A percentile compares a stretch with the other conserved stretches of the same genome.
phyloP scores from a whole-genome alignment of 1,140 invertebrate genomes.

The Aradophagus sp. region DNA sequence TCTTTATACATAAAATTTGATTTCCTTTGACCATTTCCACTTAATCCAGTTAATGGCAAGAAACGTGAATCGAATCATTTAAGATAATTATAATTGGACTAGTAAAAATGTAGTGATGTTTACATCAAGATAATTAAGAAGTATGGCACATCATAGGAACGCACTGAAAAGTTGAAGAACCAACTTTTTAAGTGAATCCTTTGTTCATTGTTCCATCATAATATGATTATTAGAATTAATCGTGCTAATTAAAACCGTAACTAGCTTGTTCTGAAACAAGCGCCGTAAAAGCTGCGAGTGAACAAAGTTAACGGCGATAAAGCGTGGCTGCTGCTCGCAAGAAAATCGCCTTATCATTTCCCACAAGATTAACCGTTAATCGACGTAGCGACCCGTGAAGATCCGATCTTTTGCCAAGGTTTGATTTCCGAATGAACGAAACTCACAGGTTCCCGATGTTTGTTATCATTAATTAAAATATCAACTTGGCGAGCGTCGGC shows the following conservation, averaged over 20 bases:
- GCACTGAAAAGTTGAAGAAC: too few species aligned
- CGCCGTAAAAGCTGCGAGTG: slow-evolving; percentile 38
- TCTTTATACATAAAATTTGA: too few species aligned
- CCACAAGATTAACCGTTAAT: slow-evolving; percentile 65
- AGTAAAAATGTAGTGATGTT: too few species aligned
- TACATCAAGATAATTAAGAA: too few species aligned
- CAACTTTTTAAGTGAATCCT: slow-evolving; percentile 31
- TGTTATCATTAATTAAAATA: slow-evolving; percentile 50
- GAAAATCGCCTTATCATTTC: slow-evolving; percentile 58
- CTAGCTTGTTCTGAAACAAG: slow-evolving; percentile 30
- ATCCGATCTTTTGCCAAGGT: slow-evolving; percentile 49
- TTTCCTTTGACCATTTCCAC: too few species aligned
- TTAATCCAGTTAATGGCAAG: too few species aligned
- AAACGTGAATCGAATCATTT: too few species aligned
- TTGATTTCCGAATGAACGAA: slow-evolving; percentile 62
- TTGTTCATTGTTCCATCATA: slow-evolving; percentile 23
- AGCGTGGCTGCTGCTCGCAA: slow-evolving; percentile 39
- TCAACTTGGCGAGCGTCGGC: slow-evolving; percentile 20
- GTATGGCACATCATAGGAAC: too few species aligned
- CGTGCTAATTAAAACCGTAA: slow-evolving; percentile 55
- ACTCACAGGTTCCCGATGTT: slow-evolving; percentile 48
- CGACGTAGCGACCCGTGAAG: slow-evolving; percentile 58
- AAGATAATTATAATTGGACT: too few species aligned
- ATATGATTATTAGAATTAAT: slow-evolving; percentile 54
- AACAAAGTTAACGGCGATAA: slow-evolving; percentile 56